phyloP scores from a whole-genome alignment of 2,113 vertebrate genomes.

The Caloenas nicobarica region DNA sequence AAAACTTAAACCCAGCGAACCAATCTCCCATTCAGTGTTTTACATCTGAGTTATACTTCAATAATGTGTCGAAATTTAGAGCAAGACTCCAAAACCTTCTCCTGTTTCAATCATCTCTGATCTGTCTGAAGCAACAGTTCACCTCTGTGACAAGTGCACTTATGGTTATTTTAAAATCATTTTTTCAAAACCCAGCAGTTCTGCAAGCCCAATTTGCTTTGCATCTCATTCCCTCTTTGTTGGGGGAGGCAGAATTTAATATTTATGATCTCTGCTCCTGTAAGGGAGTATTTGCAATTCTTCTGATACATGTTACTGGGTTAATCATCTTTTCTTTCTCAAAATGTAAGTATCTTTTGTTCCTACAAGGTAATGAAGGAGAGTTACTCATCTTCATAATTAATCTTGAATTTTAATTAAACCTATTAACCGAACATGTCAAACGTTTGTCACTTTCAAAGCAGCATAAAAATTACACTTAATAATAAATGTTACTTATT shows the following conservation, averaged over 20 bases:
- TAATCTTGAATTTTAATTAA: slow-evolving; percentile 68
- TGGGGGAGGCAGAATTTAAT: slow-evolving; percentile 41
- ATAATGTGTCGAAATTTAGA: neutral
- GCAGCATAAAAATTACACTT: slow-evolving; percentile 24
- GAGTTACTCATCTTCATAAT: slow-evolving; percentile 54
- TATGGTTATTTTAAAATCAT: slow-evolving; percentile 5
- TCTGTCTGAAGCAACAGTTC: slow-evolving; percentile 4
- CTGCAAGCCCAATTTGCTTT: slow-evolving; percentile 18
- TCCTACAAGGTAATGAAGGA: slow-evolving; percentile 47
- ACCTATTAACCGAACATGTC: slow-evolving; percentile 47
- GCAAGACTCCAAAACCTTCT: neutral
- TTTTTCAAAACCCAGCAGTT: slow-evolving; percentile 37
- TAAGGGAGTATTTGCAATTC: slow-evolving; percentile 30
- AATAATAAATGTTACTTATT: slow-evolving; percentile 11
- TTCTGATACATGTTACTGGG: slow-evolving; percentile 41
- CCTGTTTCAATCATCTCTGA: neutral
- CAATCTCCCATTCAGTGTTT: neutral
- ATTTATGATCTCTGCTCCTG: slow-evolving; percentile 18
- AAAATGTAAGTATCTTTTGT: slow-evolving; percentile 45
- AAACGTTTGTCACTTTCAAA: slow-evolving; percentile 52
- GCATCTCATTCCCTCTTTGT: neutral
- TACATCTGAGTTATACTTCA: neutral
- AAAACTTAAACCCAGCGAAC: neutral
- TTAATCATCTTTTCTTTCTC: slow-evolving; percentile 48
- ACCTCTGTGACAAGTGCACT: slow-evolving; percentile 11